Evolutionary conservation across 2,888 invertebrate species (phyloP), one percentile per base, ranked within the genome.

Genomic region (Mystacides longicornis): DNA sequence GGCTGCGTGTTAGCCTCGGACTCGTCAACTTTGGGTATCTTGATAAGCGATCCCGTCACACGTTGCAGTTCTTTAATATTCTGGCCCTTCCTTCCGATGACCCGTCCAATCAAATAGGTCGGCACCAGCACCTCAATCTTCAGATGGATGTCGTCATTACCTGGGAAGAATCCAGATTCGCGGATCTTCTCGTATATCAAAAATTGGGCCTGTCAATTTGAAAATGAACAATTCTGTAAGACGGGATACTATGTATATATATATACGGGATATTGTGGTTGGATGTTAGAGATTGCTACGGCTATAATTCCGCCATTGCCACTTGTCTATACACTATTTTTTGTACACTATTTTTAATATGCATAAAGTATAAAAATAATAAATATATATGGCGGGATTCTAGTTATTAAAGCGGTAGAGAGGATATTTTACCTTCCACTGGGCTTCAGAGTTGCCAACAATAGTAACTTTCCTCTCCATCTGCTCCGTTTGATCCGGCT

Each of bases 181-280:
- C 48, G 48, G 16, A 48, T 48, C 16, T 7, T 48, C 22, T 48
- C 23, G 16, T 20, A 48, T 3, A 48, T 23, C 2, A 22, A 20
- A 18, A 20, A 48, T 18, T 48, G 48, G 16, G 48, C 48, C 37
- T 37, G 37, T n/a, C n/a, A n/a, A n/a, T n/a, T n/a, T n/a, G n/a
- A n/a, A n/a, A n/a, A n/a, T n/a, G n/a, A n/a, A n/a, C n/a, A n/a
- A n/a, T n/a, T n/a, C n/a, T n/a, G n/a, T n/a, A n/a, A n/a, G n/a
- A n/a, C n/a, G n/a, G n/a, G n/a, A n/a, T n/a, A n/a, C n/a, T n/a
- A n/a, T n/a, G n/a, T n/a, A n/a, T n/a, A n/a, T n/a, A n/a, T n/a
- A n/a, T n/a, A n/a, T n/a, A n/a, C n/a, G n/a, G n/a, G n/a, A n/a
- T n/a, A n/a, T n/a, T n/a, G n/a, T n/a, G n/a, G n/a, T n/a, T n/a